Conservation (phyloP, 2,797 vertebrate genomes). For the Tokudaia tokunoshimensis region DNA sequence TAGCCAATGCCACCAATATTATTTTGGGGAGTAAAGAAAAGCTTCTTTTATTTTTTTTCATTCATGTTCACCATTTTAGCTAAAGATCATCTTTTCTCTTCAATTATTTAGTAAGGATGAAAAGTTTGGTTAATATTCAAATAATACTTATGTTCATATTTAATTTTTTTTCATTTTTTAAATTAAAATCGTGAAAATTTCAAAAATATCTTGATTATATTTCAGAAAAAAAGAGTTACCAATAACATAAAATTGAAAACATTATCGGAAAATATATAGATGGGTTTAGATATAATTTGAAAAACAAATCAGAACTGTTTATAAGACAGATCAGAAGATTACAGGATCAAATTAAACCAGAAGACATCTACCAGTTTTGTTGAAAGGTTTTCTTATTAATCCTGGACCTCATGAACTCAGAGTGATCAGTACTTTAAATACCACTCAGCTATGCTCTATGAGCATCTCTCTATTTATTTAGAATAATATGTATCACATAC, state of each 20-base stretch:
- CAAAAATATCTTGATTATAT: constrained; percentile 21
- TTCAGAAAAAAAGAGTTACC: background rate
- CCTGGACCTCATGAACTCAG: background rate
- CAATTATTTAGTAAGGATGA: constrained; percentile 5
- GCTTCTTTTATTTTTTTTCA: background rate
- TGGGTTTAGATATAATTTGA: background rate
- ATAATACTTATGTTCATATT: background rate
- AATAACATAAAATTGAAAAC: background rate
- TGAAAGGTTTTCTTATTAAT: background rate
- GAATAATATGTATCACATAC: background rate
- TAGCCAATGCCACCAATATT: background rate
- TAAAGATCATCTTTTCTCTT: background rate
- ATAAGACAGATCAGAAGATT: background rate
- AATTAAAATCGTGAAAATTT: constrained; percentile 26
- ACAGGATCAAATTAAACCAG: background rate
- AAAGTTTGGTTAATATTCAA: background rate
- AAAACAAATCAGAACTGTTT: background rate
- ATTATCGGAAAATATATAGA: background rate
- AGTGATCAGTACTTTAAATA: constrained; percentile 23
- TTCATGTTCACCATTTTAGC: background rate
- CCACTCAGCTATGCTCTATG: background rate
- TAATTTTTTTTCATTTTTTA: background rate
- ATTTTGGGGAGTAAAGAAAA: constrained; percentile 8
- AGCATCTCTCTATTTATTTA: constrained; percentile 3
- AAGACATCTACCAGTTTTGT: background rate